Evolutionary conservation across 2,113 vertebrate genomes (phyloP).

Genomic region (Stictonetta naevosa): DNA sequence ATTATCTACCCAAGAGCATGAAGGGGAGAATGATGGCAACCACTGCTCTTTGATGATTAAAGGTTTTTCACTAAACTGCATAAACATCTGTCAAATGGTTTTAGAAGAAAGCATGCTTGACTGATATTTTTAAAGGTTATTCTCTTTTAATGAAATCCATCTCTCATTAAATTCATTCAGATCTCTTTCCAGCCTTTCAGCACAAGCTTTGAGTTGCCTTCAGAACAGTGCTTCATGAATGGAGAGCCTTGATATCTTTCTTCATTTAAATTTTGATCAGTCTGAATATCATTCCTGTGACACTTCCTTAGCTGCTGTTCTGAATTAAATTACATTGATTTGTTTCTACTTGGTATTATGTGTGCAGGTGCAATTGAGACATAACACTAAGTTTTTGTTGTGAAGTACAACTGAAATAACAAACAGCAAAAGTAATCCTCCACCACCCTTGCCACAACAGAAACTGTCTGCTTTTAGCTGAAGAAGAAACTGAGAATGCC

Average conservation of each 20-base stretch:
- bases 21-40: not conserved
- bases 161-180: not conserved
- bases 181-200: not conserved
- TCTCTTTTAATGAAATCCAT: not conserved
- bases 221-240: not conserved
- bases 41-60: not conserved
- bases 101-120: not conserved
- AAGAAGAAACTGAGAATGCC: not conserved
- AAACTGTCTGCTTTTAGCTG: not conserved
- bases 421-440: not conserved
- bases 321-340: conserved; percentile 20
- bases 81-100: not conserved
- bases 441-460: not conserved
- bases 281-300: not conserved
- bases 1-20: not conserved
- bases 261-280: conserved; percentile 34
- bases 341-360: not conserved
- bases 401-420: not conserved
- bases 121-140: not conserved
- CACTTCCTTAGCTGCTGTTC: not conserved
- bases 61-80: not conserved
- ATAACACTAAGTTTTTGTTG: not conserved
- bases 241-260: not conserved
- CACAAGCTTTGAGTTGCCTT: not conserved
- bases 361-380: not conserved